Conservation (phyloP, 2,113 vertebrate genomes). For the Oenanthe oenanthe region DNA sequence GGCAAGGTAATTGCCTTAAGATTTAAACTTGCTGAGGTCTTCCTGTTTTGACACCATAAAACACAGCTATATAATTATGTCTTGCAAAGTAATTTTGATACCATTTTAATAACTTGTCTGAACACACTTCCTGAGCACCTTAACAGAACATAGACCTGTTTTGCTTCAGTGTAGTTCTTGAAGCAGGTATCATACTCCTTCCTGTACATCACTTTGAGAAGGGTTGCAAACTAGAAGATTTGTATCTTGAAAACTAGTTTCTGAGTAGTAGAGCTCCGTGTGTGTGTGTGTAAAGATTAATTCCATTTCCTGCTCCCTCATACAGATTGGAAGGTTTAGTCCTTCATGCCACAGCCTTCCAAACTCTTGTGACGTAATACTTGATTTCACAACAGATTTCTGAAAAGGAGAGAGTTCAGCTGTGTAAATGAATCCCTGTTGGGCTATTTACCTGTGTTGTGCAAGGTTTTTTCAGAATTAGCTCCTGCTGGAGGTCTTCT, state of each 20-base stretch:
- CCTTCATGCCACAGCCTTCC: background rate
- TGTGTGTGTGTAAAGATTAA: slow-evolving; percentile 20
- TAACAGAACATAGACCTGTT: background rate
- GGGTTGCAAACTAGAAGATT: background rate
- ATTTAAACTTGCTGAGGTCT: background rate
- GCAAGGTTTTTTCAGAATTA: slow-evolving; percentile 20
- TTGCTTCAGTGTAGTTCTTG: background rate
- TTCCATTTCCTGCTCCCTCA: slow-evolving; percentile 30
- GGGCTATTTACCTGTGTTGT: slow-evolving; percentile 22
- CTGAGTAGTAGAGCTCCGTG: background rate
- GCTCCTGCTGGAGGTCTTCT: background rate
- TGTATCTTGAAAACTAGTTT: slow-evolving; percentile 10
- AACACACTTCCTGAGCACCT: background rate
- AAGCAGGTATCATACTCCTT: background rate
- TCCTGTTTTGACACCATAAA: background rate
- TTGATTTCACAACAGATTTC: background rate
- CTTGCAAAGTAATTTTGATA: background rate
- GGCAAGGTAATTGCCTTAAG: background rate
- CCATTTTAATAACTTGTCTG: background rate
- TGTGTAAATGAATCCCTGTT: background rate
- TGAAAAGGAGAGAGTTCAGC: background rate
- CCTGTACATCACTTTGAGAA: background rate
- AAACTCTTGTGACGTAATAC: background rate
- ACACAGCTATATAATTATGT: background rate
- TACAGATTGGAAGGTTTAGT: background rate